Percentiles rank a stretch among this genome's conserved stretches.
Conservation (phyloP, 2,797 vertebrate genomes). For the Gephyroberyx darwinii region DNA sequence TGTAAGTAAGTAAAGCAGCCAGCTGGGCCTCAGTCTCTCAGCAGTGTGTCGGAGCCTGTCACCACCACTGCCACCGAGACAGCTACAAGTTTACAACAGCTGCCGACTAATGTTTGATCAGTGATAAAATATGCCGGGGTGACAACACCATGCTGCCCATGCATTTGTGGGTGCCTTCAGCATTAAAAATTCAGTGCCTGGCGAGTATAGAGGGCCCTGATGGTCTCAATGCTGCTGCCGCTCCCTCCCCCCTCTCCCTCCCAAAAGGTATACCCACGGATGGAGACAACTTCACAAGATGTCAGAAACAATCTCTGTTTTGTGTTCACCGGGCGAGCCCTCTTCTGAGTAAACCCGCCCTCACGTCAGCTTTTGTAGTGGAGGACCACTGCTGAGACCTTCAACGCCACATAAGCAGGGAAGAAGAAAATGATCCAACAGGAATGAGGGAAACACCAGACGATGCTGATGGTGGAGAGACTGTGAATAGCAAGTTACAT, state of each 20-base stretch:
- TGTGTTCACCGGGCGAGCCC: constrained; percentile 84
- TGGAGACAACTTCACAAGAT: constrained; percentile 88
- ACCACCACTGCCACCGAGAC: constrained; percentile 84
- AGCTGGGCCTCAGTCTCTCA: constrained; percentile 82
- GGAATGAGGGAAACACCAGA: constrained; percentile 20
- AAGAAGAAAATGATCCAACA: constrained; percentile 20
- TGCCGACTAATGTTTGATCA: constrained; percentile 95
- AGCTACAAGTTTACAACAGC: constrained; percentile 91
- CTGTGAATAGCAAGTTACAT: not conserved
- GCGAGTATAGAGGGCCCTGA: constrained; percentile 83
- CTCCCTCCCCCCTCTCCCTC: constrained; percentile 64
- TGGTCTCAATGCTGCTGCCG: constrained; percentile 77
- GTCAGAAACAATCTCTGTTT: constrained; percentile 90
- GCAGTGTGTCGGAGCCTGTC: constrained; percentile 81
- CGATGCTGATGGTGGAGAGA: not conserved
- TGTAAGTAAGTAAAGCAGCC: constrained; percentile 76
- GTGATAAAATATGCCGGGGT: constrained; percentile 95
- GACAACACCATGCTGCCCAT: constrained; percentile 91
- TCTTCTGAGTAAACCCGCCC: constrained; percentile 69
- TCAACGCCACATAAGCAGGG: constrained; percentile 19
- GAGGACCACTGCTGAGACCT: constrained; percentile 73
- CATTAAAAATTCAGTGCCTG: constrained; percentile 93
- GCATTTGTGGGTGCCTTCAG: constrained; percentile 85
- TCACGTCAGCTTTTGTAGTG: constrained; percentile 73
- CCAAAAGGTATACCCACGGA: constrained; percentile 83